These are phyloP conservation scores for Laticauda colubrina DNA, from an alignment of 2,113 vertebrate genomes.

Conservation along the genomic window DNA sequence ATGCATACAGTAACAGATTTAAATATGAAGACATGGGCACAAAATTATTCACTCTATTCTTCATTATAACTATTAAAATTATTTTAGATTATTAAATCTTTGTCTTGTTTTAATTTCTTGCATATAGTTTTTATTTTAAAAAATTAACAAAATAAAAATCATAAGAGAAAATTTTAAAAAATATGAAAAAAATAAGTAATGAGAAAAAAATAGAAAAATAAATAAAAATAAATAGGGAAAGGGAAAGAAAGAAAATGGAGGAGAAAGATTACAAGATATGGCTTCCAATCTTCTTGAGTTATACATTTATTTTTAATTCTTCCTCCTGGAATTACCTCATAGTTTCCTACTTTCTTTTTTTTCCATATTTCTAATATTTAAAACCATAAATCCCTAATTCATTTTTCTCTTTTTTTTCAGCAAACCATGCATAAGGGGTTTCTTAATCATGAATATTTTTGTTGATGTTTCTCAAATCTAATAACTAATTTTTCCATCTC, in stretches of 20 bases:
- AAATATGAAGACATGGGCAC: not conserved
- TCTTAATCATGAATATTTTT: too few species aligned
- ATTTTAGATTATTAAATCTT: not conserved
- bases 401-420: too few species aligned
- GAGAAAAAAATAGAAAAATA: not conserved
- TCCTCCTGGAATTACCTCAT: too few species aligned
- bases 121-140: not conserved
- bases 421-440: too few species aligned
- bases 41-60: not conserved
- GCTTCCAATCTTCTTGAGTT: not conserved
- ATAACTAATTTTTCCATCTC: too few species aligned
- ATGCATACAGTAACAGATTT: not conserved
- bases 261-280: not conserved
- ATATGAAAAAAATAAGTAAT: not conserved
- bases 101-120: not conserved
- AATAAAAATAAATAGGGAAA: not conserved
- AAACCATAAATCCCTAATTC: too few species aligned
- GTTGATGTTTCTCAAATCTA: too few species aligned
- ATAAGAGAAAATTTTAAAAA: not conserved
- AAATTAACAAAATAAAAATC: not conserved
- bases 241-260: not conserved
- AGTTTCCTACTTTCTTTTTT: too few species aligned
- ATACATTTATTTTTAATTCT: not conserved
- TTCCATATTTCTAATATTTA: too few species aligned
- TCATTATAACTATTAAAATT: not conserved